Evolutionary conservation across 2,797 vertebrate species (phyloP), one percentile per base, ranked within the genome.

Genomic region (Antennarius maculatus): DNA sequence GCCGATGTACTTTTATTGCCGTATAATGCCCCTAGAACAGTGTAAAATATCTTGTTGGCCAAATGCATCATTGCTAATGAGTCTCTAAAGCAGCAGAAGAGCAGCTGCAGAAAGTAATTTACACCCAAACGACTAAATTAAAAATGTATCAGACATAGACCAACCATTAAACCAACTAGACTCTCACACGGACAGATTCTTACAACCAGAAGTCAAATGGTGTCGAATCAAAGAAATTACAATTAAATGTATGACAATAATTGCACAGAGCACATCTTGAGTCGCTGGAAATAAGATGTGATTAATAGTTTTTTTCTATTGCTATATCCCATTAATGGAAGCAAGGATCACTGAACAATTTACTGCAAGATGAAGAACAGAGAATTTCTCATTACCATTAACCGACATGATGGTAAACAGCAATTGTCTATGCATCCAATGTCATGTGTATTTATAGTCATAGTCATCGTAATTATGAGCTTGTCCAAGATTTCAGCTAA

Each of bases 101-200:
- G 79, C 88, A 89, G 84, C 88, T 89, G 87, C 84, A 81, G 68
- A 90, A 80, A 69, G 88, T 89, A 84, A 91, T 90, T 91, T 88
- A 85, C 18, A 14, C 64, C 45, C 64, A 86, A 88, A 92, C 76
- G 84, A 82, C 84, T 90, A 89, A 88, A 90, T 88, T 91, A 90
- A 92, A 91, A 89, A 85, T 65, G 61, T 83, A 88, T 91, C 86
- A 85, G 66, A 79, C 77, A 89, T 43, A 83, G 86, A 84, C 72
- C 82, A 85, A 79, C 74, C 82, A 89, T 91, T 85, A 86, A 83
- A 86, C 77, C 69, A 76, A 67, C 59, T 58, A 71, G 69, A 77
- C 76, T 66, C 80, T 74, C 73, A 43, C 54, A 61, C 47, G 29
- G 82, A 57, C 71, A 29, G 56, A 86, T 84, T 85, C 90, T 90